phyloP scores from a whole-genome alignment of 2,888 invertebrate species.

The Cheiracanthium punctorium region DNA sequence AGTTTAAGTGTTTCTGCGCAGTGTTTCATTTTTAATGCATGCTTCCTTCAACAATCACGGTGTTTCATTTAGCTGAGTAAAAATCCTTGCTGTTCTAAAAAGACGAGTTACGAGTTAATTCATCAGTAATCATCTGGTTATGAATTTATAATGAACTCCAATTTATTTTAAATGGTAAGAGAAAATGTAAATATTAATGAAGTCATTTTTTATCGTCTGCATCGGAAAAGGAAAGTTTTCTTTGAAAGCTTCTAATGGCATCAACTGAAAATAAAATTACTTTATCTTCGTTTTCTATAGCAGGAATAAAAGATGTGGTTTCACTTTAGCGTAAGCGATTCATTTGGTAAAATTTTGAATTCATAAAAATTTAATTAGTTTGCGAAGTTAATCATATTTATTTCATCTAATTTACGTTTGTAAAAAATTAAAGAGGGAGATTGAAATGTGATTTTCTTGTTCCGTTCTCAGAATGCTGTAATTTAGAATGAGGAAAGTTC shows the following conservation, averaged over 20 bases:
- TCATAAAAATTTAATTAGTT: too few species aligned
- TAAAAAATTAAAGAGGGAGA: too few species aligned
- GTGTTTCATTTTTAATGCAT: not conserved
- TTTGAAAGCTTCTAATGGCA: not conserved
- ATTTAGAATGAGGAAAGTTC: too few species aligned
- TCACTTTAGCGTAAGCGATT: too few species aligned
- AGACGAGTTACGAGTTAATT: not conserved
- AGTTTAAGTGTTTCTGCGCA: not conserved
- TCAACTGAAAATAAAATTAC: not conserved
- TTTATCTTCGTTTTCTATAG: not conserved
- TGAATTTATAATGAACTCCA: slow-evolving; percentile 3
- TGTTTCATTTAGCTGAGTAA: not conserved
- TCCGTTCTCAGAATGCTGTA: too few species aligned
- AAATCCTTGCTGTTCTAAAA: not conserved
- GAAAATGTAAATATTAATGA: slow-evolving; percentile 3
- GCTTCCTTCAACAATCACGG: not conserved
- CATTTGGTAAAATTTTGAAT: too few species aligned
- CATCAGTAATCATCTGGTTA: not conserved
- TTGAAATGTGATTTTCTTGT: too few species aligned
- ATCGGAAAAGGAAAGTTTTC: not conserved
- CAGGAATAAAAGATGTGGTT: not conserved
- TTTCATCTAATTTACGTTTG: too few species aligned
- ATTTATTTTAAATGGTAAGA: not conserved
- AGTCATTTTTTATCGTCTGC: not conserved
- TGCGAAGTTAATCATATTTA: too few species aligned